These are phyloP conservation scores for Gymnothorax reevesii DNA, from an alignment of 2,797 vertebrate genomes.

Conservation along the genomic window DNA sequence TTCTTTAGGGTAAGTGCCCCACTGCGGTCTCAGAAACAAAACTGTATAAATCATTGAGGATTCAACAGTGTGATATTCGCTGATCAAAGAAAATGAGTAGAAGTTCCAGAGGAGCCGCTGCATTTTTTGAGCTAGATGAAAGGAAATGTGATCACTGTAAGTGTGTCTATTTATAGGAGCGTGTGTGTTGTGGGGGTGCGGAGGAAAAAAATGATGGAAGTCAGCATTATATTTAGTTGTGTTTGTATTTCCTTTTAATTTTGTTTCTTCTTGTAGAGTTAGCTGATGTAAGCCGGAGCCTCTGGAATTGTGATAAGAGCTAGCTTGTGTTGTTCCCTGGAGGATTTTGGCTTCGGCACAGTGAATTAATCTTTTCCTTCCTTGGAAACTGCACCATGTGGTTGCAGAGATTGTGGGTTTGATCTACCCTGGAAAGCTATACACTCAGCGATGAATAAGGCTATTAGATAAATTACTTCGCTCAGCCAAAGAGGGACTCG, in stretches of 20 bases:
- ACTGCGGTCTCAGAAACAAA: neutral
- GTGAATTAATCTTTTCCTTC: slow-evolving; percentile 11
- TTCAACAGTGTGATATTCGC: no score
- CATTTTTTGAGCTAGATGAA: slow-evolving; percentile 11
- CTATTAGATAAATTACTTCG: neutral
- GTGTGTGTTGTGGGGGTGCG: slow-evolving; percentile 18
- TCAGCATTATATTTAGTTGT: neutral
- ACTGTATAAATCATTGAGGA: neutral
- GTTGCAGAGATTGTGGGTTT: slow-evolving; percentile 8
- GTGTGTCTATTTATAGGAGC: slow-evolving; percentile 15
- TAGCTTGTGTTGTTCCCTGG: neutral
- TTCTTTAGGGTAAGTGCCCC: slow-evolving; percentile 79
- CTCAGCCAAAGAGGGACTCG: neutral
- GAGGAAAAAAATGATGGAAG: slow-evolving; percentile 23
- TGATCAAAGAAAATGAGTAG: neutral
- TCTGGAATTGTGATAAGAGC: neutral
- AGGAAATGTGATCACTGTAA: slow-evolving; percentile 30
- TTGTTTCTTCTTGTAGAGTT: neutral
- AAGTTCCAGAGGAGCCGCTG: slow-evolving; percentile 23
- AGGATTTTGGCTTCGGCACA: neutral
- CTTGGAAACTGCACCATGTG: slow-evolving; percentile 1
- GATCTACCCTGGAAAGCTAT: neutral
- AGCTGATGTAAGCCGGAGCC: neutral
- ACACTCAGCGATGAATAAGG: neutral
- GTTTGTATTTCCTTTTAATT: neutral